These are phyloP conservation scores for Lasiurus cinereus DNA, from an alignment of 2,113 vertebrate species.

Conservation along the genomic window DNA sequence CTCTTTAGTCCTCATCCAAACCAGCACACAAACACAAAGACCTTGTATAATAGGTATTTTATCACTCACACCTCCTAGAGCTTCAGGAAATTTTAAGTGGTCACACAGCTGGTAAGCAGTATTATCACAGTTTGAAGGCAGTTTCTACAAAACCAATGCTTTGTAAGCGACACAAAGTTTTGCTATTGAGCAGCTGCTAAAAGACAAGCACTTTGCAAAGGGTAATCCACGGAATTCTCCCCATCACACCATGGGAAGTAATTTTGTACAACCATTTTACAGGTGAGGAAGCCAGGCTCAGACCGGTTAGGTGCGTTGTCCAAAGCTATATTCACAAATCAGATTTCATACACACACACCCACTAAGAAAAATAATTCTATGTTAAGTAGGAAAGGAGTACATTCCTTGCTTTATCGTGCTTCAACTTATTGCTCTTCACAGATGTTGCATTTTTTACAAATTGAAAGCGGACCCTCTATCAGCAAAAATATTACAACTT, in stretches of 20 bases:
- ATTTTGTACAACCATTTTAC: not conserved
- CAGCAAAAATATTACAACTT: not conserved
- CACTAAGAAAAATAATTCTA: not conserved
- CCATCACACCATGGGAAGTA: not conserved
- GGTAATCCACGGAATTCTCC: not conserved
- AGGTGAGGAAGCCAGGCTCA: not conserved
- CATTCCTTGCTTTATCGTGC: not conserved
- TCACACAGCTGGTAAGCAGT: not conserved
- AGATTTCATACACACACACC: not conserved
- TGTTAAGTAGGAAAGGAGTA: not conserved
- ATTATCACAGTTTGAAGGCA: not conserved
- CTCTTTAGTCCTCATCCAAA: not conserved
- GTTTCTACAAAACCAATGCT: not conserved
- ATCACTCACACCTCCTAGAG: not conserved
- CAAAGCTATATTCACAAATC: not conserved
- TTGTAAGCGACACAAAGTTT: not conserved
- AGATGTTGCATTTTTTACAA: not conserved
- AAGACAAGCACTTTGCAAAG: not conserved
- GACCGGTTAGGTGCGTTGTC: not conserved
- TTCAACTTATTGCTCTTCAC: not conserved
- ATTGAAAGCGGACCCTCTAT: not conserved
- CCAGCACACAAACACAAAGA: not conserved
- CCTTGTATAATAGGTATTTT: not conserved
- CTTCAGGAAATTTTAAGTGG: not conserved
- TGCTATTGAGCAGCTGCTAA: not conserved